phyloP scores from a whole-genome alignment of 2,113 vertebrate species.

The Malurus melanocephalus region DNA sequence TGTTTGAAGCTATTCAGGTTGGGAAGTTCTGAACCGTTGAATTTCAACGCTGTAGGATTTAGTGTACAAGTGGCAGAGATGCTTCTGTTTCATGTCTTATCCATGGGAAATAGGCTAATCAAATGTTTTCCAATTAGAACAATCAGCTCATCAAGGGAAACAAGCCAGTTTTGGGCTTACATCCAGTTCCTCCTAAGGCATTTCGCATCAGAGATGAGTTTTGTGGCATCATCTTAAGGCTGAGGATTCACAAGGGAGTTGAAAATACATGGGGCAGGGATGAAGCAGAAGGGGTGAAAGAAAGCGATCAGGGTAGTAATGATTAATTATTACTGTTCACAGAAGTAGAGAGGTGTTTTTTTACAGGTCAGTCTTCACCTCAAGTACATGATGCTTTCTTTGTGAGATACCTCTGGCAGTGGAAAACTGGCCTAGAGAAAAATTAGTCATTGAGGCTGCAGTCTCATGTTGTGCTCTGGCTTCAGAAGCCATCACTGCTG shows the following conservation, averaged over 20 bases:
- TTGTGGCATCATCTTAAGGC: neutral
- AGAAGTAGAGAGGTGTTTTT: neutral
- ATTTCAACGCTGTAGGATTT: neutral
- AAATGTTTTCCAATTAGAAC: slow-evolving; percentile 39
- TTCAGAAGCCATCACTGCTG: neutral
- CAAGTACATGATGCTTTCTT: neutral
- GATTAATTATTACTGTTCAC: neutral
- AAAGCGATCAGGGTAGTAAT: neutral
- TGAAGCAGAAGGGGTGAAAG: neutral
- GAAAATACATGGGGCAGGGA: neutral
- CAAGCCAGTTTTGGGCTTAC: neutral
- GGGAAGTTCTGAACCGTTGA: neutral
- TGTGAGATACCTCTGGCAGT: neutral
- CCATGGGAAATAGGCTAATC: slow-evolving; percentile 23
- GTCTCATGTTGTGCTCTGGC: neutral
- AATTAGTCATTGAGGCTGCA: neutral
- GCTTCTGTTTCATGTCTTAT: slow-evolving; percentile 15
- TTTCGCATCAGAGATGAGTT: slow-evolving; percentile 5
- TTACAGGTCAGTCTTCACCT: neutral
- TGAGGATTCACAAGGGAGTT: neutral
- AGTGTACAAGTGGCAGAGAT: neutral
- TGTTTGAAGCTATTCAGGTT: neutral
- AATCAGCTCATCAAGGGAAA: slow-evolving; percentile 25
- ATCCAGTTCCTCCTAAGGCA: slow-evolving; percentile 33
- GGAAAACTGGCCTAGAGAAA: neutral